Percentiles rank a stretch among this genome's conserved stretches.
phyloP scores from a whole-genome alignment of 2,797 vertebrate genomes.

The Characodon lateralis region DNA sequence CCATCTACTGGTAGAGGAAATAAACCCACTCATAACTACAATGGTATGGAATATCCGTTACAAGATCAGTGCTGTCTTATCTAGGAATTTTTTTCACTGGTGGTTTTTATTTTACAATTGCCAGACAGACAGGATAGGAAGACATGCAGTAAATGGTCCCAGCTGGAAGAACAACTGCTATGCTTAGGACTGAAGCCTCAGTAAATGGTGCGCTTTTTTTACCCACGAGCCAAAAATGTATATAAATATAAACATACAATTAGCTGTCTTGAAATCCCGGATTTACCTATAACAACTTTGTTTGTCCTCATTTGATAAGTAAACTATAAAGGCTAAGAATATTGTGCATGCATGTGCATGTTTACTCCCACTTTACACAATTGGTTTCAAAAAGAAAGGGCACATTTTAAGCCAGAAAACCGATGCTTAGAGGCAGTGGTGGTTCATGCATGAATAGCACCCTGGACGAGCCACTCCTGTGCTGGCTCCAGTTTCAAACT shows the following conservation, averaged over 20 bases:
- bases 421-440: neutral
- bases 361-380: neutral
- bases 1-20: conserved; percentile 53
- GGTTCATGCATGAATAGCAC: neutral
- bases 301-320: neutral
- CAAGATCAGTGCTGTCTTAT: too few relatives aligned
- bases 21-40: neutral
- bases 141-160: neutral
- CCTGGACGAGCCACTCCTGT: neutral
- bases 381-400: neutral
- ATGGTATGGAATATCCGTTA: too few relatives aligned
- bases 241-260: too few relatives aligned
- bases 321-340: neutral
- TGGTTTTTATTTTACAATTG: neutral
- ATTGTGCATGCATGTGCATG: neutral
- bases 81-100: neutral
- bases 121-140: neutral
- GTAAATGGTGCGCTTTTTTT: neutral
- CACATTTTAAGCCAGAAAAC: neutral
- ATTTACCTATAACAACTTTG: too few relatives aligned
- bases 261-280: too few relatives aligned
- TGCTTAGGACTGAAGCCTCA: neutral
- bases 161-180: neutral
- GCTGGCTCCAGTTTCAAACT: neutral
- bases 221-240: neutral